Base-by-base conservation (phyloP, 2,113 vertebrate species). In the Cheilinus undulatus region DNA sequence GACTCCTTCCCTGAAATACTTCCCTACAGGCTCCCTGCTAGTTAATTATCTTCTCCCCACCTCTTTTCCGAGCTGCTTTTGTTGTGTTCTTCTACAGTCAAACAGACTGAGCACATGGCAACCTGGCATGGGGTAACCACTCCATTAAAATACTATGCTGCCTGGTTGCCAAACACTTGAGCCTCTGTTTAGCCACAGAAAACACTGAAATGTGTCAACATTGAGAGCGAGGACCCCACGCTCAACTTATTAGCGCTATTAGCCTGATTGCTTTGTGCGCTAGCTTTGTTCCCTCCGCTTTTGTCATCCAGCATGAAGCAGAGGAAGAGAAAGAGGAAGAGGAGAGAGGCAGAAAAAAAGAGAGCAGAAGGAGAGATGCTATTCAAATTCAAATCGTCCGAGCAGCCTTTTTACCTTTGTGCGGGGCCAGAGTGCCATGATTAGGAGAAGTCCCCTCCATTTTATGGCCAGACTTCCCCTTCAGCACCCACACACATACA, bases 171-270 rank as follows among this genome's bases (percentile, higher is more conserved):
- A 93, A 93, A 94, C 92, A 93, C 92, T 93, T 49, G 62, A 92
- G 89, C 68, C 76, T 69, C 79, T 93, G 92, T 93, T 94, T 94
- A 89, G 90, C 84, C 87, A 90, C 86, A 88, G 87, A 89, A 45
- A 91, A 92, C 86, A 86, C 63, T 83, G 85, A 90, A 91, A 93
- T 91, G 91, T 94, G 93, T 93, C 90, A 92, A 93, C 91, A 92
- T 5, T 60, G 82, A 82, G 80, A 86, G 86, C 19, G 77, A 90
- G 86, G 89, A 91, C 87, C 91, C 78, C 78, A 65, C 84, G 81
- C 88, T 93, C 92, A 82, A 93, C 88, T 88, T 92, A 94, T 94
- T 94, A 94, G 91, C 74, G 78, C 92, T 86, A 94, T 94, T 93
- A 94, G 90, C 81, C 88, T 84, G 87, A 91, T 91, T 89, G 91